Base-by-base conservation (phyloP, 92 coral and sea anemone genomes). In the Phenganax marumi region DNA sequence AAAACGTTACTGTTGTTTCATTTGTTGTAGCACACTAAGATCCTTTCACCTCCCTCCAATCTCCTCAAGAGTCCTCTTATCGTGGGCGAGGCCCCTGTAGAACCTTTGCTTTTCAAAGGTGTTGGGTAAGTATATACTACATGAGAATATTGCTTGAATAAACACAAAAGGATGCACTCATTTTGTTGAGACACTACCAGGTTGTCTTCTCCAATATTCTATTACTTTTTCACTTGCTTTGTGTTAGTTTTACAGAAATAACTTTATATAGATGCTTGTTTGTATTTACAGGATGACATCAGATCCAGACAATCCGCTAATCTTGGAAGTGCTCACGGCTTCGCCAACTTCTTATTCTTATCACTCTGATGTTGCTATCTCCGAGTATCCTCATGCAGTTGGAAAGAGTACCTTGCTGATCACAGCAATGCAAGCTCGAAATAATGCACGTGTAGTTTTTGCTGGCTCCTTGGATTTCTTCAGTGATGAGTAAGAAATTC, bases 361-460 rank as follows among this genome's bases (percentile, higher is more conserved):
- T 73, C 90, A 92, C 64, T 90, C 97, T 52, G 96, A 95, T 81
- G 88, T 89, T 21, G 91, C 91, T 53, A 92, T 95, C 48, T 85
- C 95, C 1, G 98, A 94, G 90, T 95, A 95, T 60, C 98, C 98
- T 24, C 98, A 95, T 79, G 98, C 98, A 3, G 98, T 95, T 46
- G 98, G 98, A 66, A 89, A 90, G 83, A 95, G 98, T 64, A 92
- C 98, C 33, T 86, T 95, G 62, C 69, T 95, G 89, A 84, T 95
- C 50, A 92, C 98, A n/a, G 98, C 94, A 4, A 91, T 95, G 62
- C 98, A 95, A 75, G 98, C 98, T 84, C 89, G 98, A 80, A 94
- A 94, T 87, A 94, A 94, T 86, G 98, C 98, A n/a, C 84, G 98
- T 52, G 98, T 94, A n/a, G 93, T 92, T 18, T 92, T 94, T 83